Evolutionary conservation across 2,888 invertebrate species (phyloP).

Genomic region (Blastobasis lacticolella): DNA sequence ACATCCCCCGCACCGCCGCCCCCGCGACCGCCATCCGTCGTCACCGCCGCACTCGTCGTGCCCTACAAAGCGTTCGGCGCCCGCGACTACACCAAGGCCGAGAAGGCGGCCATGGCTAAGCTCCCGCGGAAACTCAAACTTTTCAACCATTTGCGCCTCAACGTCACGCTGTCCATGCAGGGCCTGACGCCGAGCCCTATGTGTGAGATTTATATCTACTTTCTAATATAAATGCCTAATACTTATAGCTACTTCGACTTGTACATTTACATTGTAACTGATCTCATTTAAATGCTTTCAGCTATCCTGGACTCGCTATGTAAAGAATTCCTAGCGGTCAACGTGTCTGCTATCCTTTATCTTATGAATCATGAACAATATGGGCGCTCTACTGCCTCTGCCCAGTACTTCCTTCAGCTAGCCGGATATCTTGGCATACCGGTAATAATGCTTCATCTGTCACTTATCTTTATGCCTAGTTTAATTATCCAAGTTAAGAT

Average conservation of each 20-base stretch:
- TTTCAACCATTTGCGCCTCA: slow-evolving; percentile 81
- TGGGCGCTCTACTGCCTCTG: slow-evolving; percentile 93
- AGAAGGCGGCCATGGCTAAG: slow-evolving; percentile 77
- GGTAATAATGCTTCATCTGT: slow-evolving; percentile 56
- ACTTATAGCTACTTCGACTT: not conserved
- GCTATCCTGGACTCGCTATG: slow-evolving; percentile 91
- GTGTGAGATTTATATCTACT: slow-evolving; percentile 62
- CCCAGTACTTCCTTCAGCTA: slow-evolving; percentile 94
- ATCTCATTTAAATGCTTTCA: slow-evolving; percentile 61
- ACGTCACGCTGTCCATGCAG: slow-evolving; percentile 80
- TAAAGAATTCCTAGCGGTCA: slow-evolving; percentile 90
- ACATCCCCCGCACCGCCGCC: slow-evolving; percentile 62
- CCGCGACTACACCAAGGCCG: slow-evolving; percentile 81
- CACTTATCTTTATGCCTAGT: not conserved
- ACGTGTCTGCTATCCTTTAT: slow-evolving; percentile 94
- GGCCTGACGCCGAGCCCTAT: slow-evolving; percentile 84
- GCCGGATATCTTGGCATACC: slow-evolving; percentile 96
- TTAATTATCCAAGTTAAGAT: not conserved
- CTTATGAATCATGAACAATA: slow-evolving; percentile 97
- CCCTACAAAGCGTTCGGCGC: slow-evolving; percentile 85
- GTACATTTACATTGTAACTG: not conserved
- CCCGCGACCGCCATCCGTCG: slow-evolving; percentile 66
- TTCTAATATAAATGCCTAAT: too few relatives aligned
- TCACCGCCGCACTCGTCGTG: slow-evolving; percentile 81
- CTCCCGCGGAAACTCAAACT: slow-evolving; percentile 80